Conservation (phyloP, 2,888 invertebrate species). For the Chymomyza amoena region DNA sequence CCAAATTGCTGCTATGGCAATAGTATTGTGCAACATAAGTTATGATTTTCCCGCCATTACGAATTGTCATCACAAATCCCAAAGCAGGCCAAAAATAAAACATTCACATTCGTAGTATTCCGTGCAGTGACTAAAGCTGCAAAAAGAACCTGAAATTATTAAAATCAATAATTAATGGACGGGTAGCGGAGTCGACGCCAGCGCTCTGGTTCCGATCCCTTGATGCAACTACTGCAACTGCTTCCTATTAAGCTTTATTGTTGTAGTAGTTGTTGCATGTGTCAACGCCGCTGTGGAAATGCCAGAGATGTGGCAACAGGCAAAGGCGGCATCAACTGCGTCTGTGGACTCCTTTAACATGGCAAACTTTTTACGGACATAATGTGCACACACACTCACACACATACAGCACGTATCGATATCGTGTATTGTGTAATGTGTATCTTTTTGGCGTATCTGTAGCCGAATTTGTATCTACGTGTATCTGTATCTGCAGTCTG, state of each 20-base stretch:
- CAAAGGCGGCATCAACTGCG: neutral
- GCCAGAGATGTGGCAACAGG: conserved; percentile 13
- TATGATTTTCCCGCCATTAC: neutral
- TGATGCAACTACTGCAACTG: conserved; percentile 8
- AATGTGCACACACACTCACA: conserved; percentile 30
- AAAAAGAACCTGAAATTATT: conserved; percentile 9
- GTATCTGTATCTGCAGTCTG: neutral
- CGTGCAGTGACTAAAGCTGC: neutral
- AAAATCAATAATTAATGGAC: conserved; percentile 46
- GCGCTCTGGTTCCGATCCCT: conserved; percentile 29
- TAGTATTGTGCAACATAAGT: neutral
- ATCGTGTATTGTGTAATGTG: neutral
- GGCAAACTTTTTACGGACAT: conserved; percentile 36
- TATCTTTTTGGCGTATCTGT: neutral
- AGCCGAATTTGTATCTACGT: neutral
- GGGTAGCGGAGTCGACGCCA: neutral
- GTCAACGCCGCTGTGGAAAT: conserved; percentile 41
- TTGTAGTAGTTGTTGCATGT: conserved; percentile 28
- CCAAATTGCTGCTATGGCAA: too few relatives aligned
- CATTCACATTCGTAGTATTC: neutral
- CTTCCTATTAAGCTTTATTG: conserved; percentile 5
- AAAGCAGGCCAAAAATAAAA: neutral
- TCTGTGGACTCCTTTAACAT: neutral
- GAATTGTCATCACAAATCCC: neutral
- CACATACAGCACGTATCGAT: conserved; percentile 3